Base-by-base conservation (phyloP, 2,797 vertebrate species). In the Micropoecilia bifurca region DNA sequence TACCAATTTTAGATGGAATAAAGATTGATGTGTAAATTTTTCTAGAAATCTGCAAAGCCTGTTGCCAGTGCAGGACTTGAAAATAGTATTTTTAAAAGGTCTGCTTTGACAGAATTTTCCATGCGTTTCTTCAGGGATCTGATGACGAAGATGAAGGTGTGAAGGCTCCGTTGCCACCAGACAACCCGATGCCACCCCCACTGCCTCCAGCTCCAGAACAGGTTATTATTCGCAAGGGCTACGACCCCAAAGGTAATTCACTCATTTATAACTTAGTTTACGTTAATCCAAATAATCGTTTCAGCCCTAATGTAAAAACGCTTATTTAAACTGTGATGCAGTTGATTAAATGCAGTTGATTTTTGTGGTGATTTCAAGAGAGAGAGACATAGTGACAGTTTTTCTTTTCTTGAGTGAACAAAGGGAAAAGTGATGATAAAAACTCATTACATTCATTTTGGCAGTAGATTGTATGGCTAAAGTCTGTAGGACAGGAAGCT, bases 171-270 rank as follows among this genome's bases (percentile, higher is more conserved):
- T 96, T 97, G 82, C 98, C 98, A 71, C 98, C 98, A 77, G 98
- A 99, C 85, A 97, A 97, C 28, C 98, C 99, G 0, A 98, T 99
- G 98, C 99, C 98, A 2, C 98, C 98, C 0, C 99, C 98, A 53
- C 95, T 99, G 81, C 99, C 99, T 53, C 99, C 98, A 8, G 99
- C 98, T 0, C 99, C 98, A 77, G 98, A 99, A 89, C 99, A 99
- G 85, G 99, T 99, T 88, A 99, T 99, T 87, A 99, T 99, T 85
- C 96, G 98, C 86, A 99, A 98, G 88, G 98, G 99, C 93, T 99
- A 99, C 0, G 98, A 99, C 90, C 99, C 99, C 77, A 99, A 99
- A 97, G 98, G 99, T 99, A 92, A 46, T 71, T 46, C n/a, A 46
- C 39, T 25, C 10, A 43, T 25, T 25, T 43, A 25, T 41, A 36